Evolutionary conservation across 1,140 invertebrate genomes (phyloP).

Genomic region (Ips typographus): DNA sequence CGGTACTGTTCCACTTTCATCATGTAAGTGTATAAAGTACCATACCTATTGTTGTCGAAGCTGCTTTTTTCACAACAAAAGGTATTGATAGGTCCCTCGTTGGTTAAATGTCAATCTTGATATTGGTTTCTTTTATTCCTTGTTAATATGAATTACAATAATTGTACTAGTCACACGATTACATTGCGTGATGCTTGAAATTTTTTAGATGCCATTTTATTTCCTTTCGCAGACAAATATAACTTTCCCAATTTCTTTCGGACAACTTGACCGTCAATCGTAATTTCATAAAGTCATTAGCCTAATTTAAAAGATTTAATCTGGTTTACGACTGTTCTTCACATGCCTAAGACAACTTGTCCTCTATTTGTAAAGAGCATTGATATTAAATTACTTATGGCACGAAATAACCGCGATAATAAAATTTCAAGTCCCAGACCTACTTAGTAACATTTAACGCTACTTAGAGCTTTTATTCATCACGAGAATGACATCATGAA

Average conservation of each 20-base stretch:
- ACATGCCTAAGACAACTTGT: too few species aligned
- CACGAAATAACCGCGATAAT: not conserved
- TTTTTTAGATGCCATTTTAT: too few species aligned
- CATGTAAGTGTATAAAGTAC: constrained; percentile 15
- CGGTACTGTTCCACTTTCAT: constrained; percentile 26
- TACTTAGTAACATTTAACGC: constrained; percentile 1
- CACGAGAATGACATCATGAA: constrained; percentile 8
- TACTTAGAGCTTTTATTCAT: constrained; percentile 6
- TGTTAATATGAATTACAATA: not conserved
- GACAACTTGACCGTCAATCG: too few species aligned
- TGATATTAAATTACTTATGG: too few species aligned
- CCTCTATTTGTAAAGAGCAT: too few species aligned
- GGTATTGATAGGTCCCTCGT: constrained; percentile 18
- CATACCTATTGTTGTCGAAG: constrained; percentile 12
- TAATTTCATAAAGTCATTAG: too few species aligned
- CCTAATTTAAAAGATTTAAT: too few species aligned
- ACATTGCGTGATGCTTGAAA: not conserved
- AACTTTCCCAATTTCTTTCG: too few species aligned
- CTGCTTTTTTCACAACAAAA: constrained; percentile 15
- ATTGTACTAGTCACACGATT: not conserved
- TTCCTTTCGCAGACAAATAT: too few species aligned
- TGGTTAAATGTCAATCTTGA: constrained; percentile 13
- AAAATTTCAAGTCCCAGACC: not conserved
- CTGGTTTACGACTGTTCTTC: too few species aligned
- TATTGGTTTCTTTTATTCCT: constrained; percentile 7